Percentiles rank a stretch among this genome's conserved stretches.
These are phyloP conservation scores for Poeciliopsis paucimaculata DNA, from an alignment of 2,797 vertebrate species.

Conservation along the genomic window DNA sequence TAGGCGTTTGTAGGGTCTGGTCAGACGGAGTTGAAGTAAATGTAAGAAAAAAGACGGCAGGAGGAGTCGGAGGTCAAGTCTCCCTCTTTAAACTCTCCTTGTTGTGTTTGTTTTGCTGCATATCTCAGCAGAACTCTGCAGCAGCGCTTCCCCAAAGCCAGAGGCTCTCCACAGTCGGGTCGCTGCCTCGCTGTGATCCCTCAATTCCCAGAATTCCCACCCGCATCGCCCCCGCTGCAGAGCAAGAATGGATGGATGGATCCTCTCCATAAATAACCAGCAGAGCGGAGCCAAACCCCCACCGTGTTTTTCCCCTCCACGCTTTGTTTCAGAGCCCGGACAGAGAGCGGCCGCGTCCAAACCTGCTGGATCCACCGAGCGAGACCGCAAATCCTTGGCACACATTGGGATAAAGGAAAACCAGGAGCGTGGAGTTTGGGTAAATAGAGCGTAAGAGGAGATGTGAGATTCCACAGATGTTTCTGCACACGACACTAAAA, in stretches of 20 bases:
- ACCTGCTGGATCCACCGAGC: constrained; percentile 54
- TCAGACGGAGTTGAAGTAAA: constrained; percentile 26
- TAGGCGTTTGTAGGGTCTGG: neutral
- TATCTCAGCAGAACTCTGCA: constrained; percentile 25
- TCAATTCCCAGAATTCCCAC: constrained; percentile 74
- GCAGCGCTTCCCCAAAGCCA: constrained; percentile 49
- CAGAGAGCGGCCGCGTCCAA: constrained; percentile 48
- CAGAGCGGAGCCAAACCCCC: constrained; percentile 69
- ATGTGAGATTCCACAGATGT: constrained; percentile 19
- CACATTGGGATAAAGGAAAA: constrained; percentile 17
- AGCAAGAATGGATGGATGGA: constrained; percentile 72
- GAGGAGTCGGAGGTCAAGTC: constrained; percentile 54
- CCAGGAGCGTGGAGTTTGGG: constrained; percentile 14
- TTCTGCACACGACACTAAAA: constrained; percentile 29
- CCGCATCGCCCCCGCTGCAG: constrained; percentile 41
- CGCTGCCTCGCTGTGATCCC: constrained; percentile 60
- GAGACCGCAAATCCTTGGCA: constrained; percentile 42
- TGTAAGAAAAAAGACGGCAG: constrained; percentile 41
- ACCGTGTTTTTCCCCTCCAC: constrained; percentile 65
- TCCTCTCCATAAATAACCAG: constrained; percentile 79
- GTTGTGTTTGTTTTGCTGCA: constrained; percentile 38
- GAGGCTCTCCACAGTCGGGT: constrained; percentile 46
- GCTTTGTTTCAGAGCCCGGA: constrained; percentile 63
- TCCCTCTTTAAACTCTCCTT: constrained; percentile 28
- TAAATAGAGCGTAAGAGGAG: constrained; percentile 20